Conservation (phyloP, 1,140 invertebrate species). For the Hydropsyche tenuis region DNA sequence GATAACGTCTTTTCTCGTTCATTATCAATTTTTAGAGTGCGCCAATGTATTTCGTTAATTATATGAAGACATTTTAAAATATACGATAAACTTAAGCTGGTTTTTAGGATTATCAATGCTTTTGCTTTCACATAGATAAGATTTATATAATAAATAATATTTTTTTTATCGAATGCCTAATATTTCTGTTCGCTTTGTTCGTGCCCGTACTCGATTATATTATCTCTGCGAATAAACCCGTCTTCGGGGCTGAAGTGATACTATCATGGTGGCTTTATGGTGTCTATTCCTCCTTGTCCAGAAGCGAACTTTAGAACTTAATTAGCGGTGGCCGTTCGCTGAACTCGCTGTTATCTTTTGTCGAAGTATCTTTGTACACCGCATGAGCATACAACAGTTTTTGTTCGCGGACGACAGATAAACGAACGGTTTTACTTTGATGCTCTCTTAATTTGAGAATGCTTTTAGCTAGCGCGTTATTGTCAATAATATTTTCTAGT, state of each 20-base stretch:
- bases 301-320: slow-evolving; percentile 36
- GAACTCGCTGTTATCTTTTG: slow-evolving; percentile 12
- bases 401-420: neutral
- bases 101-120: too few species aligned
- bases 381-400: neutral
- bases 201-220: neutral
- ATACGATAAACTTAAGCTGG: too few species aligned
- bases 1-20: neutral
- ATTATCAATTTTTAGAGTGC: neutral
- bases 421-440: neutral
- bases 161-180: too few species aligned
- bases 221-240: slow-evolving; percentile 25
- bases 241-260: slow-evolving; percentile 27
- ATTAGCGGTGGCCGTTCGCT: slow-evolving; percentile 3
- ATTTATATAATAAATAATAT: too few species aligned
- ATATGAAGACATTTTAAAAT: too few species aligned
- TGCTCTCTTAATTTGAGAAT: neutral
- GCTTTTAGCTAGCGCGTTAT: neutral
- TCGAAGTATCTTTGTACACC: neutral
- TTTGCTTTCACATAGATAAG: too few species aligned
- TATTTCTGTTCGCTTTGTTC: neutral
- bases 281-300: slow-evolving; percentile 30
- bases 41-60: neutral
- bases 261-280: slow-evolving; percentile 30
- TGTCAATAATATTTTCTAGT: slow-evolving; percentile 4